Evolutionary conservation across 1,140 invertebrate species (phyloP).

Genomic region (Oryctes rhinoceros): DNA sequence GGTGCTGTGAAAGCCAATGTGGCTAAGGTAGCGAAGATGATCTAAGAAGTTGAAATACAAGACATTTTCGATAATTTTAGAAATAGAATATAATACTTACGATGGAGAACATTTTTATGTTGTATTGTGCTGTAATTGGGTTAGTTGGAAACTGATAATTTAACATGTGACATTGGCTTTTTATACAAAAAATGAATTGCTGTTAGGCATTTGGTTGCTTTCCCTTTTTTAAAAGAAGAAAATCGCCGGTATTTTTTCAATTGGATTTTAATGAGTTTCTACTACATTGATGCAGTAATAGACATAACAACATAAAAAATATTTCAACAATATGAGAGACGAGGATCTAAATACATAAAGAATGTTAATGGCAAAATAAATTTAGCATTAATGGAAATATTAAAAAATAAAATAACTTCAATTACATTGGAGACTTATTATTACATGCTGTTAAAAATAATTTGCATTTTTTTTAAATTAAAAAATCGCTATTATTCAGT

Average conservation of each 20-base stretch:
- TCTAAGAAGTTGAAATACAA: not conserved
- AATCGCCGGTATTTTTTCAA: not conserved
- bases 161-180: not conserved
- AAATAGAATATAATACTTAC: conserved; percentile 4
- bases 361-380: no score
- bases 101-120: not conserved
- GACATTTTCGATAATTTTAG: not conserved
- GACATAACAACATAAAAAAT: no score
- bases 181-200: conserved; percentile 20
- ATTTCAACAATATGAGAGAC: no score
- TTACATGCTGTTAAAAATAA: no score
- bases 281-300: no score
- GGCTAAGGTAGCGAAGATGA: not conserved
- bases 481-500: no score
- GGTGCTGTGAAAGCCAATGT: not conserved
- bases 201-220: not conserved
- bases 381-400: no score
- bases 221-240: not conserved
- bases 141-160: not conserved
- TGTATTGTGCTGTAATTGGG: not conserved
- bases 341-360: no score
- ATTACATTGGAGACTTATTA: no score
- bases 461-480: no score
- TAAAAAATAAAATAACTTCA: no score
- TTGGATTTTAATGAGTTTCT: no score